A percentile compares a stretch with the other conserved stretches of the same genome.
Evolutionary conservation across 2,888 invertebrate species (phyloP).

Genomic region (Chymomyza fuscimana): DNA sequence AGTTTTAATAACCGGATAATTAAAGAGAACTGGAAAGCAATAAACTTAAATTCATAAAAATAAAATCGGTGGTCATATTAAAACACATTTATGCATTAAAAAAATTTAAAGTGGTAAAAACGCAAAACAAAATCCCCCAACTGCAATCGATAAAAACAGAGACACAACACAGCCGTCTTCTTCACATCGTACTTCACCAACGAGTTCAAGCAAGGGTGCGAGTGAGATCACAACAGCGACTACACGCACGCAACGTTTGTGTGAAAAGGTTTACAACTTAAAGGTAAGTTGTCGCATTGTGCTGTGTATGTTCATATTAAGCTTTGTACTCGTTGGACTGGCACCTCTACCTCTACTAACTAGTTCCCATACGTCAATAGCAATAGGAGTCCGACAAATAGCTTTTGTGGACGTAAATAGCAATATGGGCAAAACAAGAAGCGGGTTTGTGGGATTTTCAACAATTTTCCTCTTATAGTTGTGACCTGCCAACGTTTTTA

Average conservation of each 20-base stretch:
- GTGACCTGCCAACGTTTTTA: too few relatives aligned
- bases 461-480: too few relatives aligned
- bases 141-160: slow-evolving; percentile 61
- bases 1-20: slow-evolving; percentile 21
- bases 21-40: slow-evolving; percentile 43
- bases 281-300: slow-evolving; percentile 70
- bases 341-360: background rate
- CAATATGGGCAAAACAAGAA: too few relatives aligned
- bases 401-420: too few relatives aligned
- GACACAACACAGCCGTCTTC: slow-evolving; percentile 53
- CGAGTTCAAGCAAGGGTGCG: slow-evolving; percentile 34
- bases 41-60: slow-evolving; percentile 54
- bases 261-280: slow-evolving; percentile 74
- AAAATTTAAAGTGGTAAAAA: slow-evolving; percentile 28
- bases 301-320: background rate
- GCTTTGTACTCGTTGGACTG: background rate
- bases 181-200: slow-evolving; percentile 45
- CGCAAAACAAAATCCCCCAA: slow-evolving; percentile 53
- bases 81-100: slow-evolving; percentile 10
- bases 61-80: slow-evolving; percentile 30
- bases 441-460: too few relatives aligned
- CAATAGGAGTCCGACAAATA: too few relatives aligned
- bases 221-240: slow-evolving; percentile 43
- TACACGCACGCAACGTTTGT: slow-evolving; percentile 39
- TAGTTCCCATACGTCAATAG: background rate